phyloP scores from a whole-genome alignment of 2,888 invertebrate genomes.

The Sarcophaga subvicina region DNA sequence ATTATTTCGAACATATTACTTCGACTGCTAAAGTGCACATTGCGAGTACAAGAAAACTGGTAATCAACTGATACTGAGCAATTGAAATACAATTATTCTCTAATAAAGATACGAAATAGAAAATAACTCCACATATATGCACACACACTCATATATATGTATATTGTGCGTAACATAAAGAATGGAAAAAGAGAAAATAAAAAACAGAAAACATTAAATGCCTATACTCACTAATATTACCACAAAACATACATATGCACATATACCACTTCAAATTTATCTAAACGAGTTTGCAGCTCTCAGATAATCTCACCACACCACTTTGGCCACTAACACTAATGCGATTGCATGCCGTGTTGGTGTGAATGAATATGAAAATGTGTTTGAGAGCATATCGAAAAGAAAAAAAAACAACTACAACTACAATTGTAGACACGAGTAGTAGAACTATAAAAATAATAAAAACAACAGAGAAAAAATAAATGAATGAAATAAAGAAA shows the following conservation, averaged over 20 bases:
- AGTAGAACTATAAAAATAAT: conserved; percentile 5
- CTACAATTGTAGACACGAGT: conserved; percentile 20
- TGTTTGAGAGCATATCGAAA: conserved; percentile 49
- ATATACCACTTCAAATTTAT: conserved; percentile 33
- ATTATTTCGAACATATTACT: too few species aligned
- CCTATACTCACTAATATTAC: conserved; percentile 30
- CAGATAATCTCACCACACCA: conserved; percentile 48
- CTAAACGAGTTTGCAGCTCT: conserved; percentile 51
- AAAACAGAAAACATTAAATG: conserved; percentile 11
- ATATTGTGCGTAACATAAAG: too few species aligned
- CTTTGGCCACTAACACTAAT: conserved; percentile 23
- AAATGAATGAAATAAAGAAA: conserved; percentile 65
- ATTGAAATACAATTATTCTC: neutral
- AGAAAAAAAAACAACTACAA: conserved; percentile 32
- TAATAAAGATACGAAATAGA: neutral
- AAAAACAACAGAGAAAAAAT: conserved; percentile 56
- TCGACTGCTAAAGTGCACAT: neutral
- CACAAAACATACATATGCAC: conserved; percentile 4
- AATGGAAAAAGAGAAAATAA: neutral
- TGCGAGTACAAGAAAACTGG: neutral
- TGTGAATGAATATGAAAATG: conserved; percentile 28
- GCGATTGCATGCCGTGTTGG: conserved; percentile 49
- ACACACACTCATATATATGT: neutral
- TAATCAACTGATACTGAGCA: neutral
- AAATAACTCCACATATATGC: neutral